Evolutionary conservation across 2,797 vertebrate genomes (phyloP).

Genomic region (Microctenopoma stevenorrisi): DNA sequence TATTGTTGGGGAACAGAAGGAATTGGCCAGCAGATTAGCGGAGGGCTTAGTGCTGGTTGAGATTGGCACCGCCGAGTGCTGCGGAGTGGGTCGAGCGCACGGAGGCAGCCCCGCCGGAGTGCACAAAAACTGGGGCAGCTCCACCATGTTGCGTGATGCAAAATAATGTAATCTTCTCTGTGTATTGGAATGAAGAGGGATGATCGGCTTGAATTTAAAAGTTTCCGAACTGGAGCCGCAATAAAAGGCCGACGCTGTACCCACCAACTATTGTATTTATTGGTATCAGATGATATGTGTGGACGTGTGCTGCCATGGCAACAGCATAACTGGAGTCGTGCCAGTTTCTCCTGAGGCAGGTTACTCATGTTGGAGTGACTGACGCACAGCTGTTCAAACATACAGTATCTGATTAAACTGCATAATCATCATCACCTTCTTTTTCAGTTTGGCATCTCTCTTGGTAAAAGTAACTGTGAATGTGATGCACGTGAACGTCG

Average conservation of each 20-base stretch:
- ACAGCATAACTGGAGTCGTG: constrained; percentile 35
- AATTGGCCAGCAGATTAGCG: constrained; percentile 74
- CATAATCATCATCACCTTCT: constrained; percentile 18
- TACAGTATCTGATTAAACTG: constrained; percentile 33
- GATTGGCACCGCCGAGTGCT: constrained; percentile 41
- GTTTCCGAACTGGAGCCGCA: constrained; percentile 33
- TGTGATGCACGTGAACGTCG: constrained; percentile 1
- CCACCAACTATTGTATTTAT: constrained; percentile 28
- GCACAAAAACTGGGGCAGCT: constrained; percentile 45
- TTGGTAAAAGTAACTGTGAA: constrained; percentile 21
- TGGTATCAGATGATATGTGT: constrained; percentile 33
- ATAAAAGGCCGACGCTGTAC: constrained; percentile 19
- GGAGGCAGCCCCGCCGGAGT: constrained; percentile 46
- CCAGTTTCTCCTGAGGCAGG: constrained; percentile 26
- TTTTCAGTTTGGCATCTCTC: constrained; percentile 7
- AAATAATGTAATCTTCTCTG: constrained; percentile 60
- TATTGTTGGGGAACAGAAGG: constrained; percentile 67
- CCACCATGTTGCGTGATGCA: constrained; percentile 55
- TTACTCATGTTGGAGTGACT: constrained; percentile 40
- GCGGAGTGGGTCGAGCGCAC: constrained; percentile 50
- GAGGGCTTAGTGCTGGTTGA: constrained; percentile 61
- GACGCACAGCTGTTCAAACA: constrained; percentile 54
- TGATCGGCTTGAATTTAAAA: constrained; percentile 40
- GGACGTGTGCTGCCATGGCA: constrained; percentile 56
- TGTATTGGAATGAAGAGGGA: constrained; percentile 52